Base-by-base conservation (phyloP, 2,113 vertebrate genomes). In the Paralichthys olivaceus region DNA sequence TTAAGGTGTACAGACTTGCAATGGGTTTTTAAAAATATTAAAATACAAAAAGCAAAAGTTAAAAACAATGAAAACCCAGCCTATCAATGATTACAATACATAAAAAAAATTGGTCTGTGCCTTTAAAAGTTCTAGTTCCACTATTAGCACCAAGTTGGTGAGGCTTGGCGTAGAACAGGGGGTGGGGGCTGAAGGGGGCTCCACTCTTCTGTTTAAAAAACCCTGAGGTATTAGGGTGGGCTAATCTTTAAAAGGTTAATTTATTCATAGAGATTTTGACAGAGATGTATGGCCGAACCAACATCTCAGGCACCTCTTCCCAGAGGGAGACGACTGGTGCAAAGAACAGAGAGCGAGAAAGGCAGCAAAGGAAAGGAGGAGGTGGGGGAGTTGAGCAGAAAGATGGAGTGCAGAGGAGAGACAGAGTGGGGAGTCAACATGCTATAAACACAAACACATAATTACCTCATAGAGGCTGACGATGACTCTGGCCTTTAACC, bases 241-340 rank as follows among this genome's bases (percentile, higher is more conserved):
- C 97, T 99, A 99, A 99, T 99, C 98, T 99, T 98, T 98, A 96
- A 95, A 99, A 99, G 97, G 97, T 99, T 99, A 99, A 99, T 99
- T 99, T 99, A 99, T 99, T 99, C 98, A 99, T 98, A 97, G 97
- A 98, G 96, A 96, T 98, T 97, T 96, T 98, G 98, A 99, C 98
- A 99, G 96, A 99, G 97, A 99, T 97, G 96, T 98, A 99, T 98
- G 96, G 96, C 94, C 80, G 37, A 85, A 93, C 89, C 92, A 82
- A 85, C 95, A 94, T 95, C 94, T 93, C 77, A 88, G 94, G 95
- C 96, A 96, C 95, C 94, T 95, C 95, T 95, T 95, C 96, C 96
- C 94, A 95, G 95, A 93, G 95, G 96, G 96, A 95, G 92, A 90
- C 80, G 84, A 92, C 93, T 85, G 71, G 86, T 79, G 84, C 90